Base-by-base conservation (phyloP, 2,888 invertebrate genomes). In the Ectemnius lituratus region DNA sequence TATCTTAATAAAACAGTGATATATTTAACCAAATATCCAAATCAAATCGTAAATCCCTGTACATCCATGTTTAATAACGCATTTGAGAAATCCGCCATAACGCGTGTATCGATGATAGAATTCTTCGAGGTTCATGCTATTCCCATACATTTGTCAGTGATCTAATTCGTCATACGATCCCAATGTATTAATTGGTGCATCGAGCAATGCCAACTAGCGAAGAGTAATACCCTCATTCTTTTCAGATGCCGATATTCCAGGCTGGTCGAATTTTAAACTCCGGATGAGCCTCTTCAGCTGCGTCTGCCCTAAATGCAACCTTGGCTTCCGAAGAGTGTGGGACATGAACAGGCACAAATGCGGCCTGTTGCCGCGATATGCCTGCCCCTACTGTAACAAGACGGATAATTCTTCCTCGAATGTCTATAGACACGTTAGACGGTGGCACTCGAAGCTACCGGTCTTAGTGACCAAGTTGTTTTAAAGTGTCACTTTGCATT, bases 341-440 rank as follows among this genome's bases (percentile, higher is more conserved):
- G 90, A 90, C 81, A 76, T 90, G 59, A 83, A 88, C 63, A 89
- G 91, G 67, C 90, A 91, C 81, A 89, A 88, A 70, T 92, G 92
- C 67, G 91, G 91, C 49, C 88, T 90, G 75, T 89, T 87, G 0
- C 90, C 90, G 47, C 87, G 91, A 77, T 91, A 90, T 76, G 89
- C 87, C 56, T 92, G 92, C 83, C 90, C 90, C 2, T 90, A 90
- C 77, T 92, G 92, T 79, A 87, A 86, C 69, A 89, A 90, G 76
- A 90, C 89, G 81, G 90, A 91, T 71, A 90, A 91, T 76, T 90
- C 89, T 4, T 90, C 90, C 8, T 90, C 90, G 23, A 90, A 90
- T 76, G 87, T 90, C 76, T 90, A 90, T 73, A 85, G 90, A 63
- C 91, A 90, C 76, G 88, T 90, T n/a, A 83, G 90, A 69, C 83